Conservation (phyloP, 2,888 invertebrate species). For the Agrochola circellaris region DNA sequence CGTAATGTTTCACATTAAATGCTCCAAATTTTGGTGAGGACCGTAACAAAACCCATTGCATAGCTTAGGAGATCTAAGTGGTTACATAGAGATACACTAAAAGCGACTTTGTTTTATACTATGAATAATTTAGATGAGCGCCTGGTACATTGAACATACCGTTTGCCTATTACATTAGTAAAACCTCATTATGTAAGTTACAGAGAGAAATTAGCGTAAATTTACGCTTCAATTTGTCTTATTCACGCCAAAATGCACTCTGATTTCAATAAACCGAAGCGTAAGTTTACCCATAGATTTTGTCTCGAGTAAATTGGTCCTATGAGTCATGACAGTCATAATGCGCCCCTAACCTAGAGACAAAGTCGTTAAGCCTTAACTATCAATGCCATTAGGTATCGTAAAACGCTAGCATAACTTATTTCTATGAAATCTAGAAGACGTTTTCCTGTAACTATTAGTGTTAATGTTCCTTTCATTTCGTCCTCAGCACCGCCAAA, state of each 20-base stretch:
- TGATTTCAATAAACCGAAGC: not conserved
- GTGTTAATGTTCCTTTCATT: not conserved
- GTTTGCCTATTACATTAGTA: not conserved
- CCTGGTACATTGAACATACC: not conserved
- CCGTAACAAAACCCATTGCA: not conserved
- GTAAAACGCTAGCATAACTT: not conserved
- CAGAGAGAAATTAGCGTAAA: not conserved
- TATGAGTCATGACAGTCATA: not conserved
- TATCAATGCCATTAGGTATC: not conserved
- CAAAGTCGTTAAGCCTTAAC: not conserved
- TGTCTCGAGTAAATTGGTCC: not conserved
- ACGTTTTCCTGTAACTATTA: not conserved
- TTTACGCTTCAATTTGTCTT: not conserved
- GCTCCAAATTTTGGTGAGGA: not conserved
- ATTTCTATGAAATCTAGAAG: not conserved
- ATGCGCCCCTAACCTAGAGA: not conserved
- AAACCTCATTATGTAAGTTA: not conserved
- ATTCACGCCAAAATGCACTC: not conserved
- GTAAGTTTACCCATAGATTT: not conserved
- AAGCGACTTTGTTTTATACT: not conserved
- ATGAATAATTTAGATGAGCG: not conserved
- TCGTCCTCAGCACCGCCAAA: constrained; percentile 94
- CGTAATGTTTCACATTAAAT: not conserved
- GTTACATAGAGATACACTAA: not conserved
- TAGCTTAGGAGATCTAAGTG: not conserved